These are phyloP conservation scores for Axis porcinus DNA, from an alignment of 2,113 vertebrate species.

Conservation along the genomic window DNA sequence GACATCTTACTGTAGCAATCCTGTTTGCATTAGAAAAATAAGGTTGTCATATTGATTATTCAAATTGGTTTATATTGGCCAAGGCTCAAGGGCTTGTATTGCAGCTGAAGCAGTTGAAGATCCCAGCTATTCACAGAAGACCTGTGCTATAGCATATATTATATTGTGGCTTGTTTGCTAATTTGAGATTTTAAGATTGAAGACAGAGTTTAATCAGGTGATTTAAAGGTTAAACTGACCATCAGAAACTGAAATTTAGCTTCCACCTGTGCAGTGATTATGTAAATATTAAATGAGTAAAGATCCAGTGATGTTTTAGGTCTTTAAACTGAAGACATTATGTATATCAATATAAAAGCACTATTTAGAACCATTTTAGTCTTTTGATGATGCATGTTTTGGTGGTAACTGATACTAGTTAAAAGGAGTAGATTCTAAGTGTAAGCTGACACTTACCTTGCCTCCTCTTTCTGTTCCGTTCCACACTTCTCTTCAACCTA, in stretches of 20 bases:
- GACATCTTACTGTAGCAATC: constrained; percentile 95
- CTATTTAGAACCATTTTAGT: constrained; percentile 26
- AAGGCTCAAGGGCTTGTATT: constrained; percentile 73
- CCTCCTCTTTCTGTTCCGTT: background rate
- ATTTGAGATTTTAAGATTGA: constrained; percentile 70
- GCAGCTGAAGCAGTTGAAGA: constrained; percentile 84
- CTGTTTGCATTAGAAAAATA: constrained; percentile 99
- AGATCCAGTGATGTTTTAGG: background rate
- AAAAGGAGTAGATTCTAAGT: background rate
- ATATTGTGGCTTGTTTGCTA: constrained; percentile 78
- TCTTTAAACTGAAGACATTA: constrained; percentile 3
- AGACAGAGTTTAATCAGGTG: constrained; percentile 64
- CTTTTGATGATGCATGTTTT: background rate
- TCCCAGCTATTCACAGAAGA: constrained; percentile 78
- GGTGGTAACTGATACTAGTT: background rate
- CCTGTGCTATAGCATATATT: constrained; percentile 74
- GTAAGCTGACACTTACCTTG: background rate
- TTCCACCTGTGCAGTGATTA: constrained; percentile 32
- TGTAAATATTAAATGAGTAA: constrained; percentile 17
- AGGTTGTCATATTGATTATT: constrained; percentile 99
- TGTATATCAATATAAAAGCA: constrained; percentile 33
- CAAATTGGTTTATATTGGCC: constrained; percentile 88
- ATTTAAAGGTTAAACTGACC: constrained; percentile 78
- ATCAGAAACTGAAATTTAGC: constrained; percentile 57
- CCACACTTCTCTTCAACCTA: background rate